Base-by-base conservation (phyloP, 2,797 vertebrate species). In the Gymnoscopelus microlampas region DNA sequence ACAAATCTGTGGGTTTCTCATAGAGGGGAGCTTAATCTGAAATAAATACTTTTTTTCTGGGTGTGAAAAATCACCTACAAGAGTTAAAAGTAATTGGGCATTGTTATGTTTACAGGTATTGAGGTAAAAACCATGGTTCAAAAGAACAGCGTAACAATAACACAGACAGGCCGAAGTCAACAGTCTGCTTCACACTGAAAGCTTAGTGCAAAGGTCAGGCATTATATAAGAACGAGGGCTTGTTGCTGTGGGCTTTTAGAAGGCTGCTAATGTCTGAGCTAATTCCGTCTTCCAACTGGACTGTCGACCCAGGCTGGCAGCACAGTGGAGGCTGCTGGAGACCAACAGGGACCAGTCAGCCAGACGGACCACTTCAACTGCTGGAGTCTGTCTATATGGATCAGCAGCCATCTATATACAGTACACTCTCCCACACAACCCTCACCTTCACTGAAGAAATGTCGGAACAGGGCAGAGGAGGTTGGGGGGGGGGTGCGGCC, bases 341-440 rank as follows among this genome's bases (percentile, higher is more conserved):
- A 78, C 84, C 83, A 86, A 84, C 79, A 82, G 89, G 85, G 88
- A 87, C 83, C 88, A 86, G 86, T 86, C 80, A 84, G 79, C 85
- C 83, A 81, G 82, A 87, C 78, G 80, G 82, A 87, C 78, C 82
- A 82, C 81, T 87, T 85, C 77, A 76, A 81, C 85, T 78, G 82
- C 76, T 85, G 81, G 78, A 90, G 79, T 44, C 85, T 87, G 88
- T 90, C 84, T 78, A 79, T 76, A 77, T 59, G 69, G 77, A 87
- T 92, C 84, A 87, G 71, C 70, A 79, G 85, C 78, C 70, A 77
- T 80, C 80, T 44, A 44, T 44, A 44, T 44, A 44, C 39, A 44
- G 39, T 44, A 44, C 39, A 10, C 39, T 44, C 39, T 44, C 59
- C 75, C 47, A 53, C 56, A 63, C 71, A 77, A 78, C 75, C 73